Evolutionary conservation across 2,797 vertebrate genomes (phyloP).

Genomic region (Ibycter americanus): DNA sequence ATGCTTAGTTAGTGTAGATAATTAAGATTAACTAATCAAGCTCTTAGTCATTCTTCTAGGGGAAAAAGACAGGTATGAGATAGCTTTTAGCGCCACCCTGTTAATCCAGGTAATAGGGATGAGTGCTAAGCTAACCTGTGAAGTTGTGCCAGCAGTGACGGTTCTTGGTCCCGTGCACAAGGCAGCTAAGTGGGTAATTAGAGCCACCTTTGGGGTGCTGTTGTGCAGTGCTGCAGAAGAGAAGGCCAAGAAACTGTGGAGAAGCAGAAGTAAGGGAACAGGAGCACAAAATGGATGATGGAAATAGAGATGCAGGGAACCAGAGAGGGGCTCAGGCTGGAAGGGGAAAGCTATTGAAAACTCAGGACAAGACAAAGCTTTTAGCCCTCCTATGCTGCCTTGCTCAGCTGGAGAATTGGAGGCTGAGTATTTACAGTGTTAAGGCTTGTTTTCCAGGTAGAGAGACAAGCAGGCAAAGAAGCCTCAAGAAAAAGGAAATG

Average conservation of each 20-base stretch:
- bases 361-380: neutral
- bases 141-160: neutral
- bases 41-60: slow-evolving; percentile 47
- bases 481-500: neutral
- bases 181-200: neutral
- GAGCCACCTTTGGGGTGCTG: neutral
- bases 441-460: neutral
- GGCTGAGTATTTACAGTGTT: neutral
- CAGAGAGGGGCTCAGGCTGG: neutral
- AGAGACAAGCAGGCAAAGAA: neutral
- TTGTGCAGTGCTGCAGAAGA: neutral
- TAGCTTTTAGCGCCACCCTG: slow-evolving; percentile 33
- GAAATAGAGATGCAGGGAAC: neutral
- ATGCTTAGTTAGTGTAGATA: slow-evolving; percentile 59
- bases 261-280: neutral
- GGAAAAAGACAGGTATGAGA: slow-evolving; percentile 7
- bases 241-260: neutral
- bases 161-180: neutral
- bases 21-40: slow-evolving; percentile 63
- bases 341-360: neutral
- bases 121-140: neutral
- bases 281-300: neutral
- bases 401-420: neutral
- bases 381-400: neutral
- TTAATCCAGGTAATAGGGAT: slow-evolving; percentile 20